phyloP scores from a whole-genome alignment of 2,888 invertebrate genomes.

The Scaptomyza tumidula region DNA sequence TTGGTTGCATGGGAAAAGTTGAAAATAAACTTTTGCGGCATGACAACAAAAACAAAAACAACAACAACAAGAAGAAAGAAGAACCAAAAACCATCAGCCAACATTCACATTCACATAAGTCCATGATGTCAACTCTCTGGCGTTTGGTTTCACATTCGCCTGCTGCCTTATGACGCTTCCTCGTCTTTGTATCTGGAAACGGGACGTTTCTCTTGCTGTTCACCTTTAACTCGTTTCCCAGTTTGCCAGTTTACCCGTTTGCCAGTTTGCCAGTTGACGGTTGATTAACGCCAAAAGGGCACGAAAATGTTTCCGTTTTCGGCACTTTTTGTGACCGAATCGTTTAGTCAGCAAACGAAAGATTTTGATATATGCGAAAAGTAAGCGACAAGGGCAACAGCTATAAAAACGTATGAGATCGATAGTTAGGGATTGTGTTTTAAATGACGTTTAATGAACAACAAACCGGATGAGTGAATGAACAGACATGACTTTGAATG shows the following conservation, averaged over 20 bases:
- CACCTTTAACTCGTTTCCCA: slow-evolving; percentile 31
- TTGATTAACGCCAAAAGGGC: slow-evolving; percentile 74
- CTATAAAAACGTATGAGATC: slow-evolving; percentile 31
- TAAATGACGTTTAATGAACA: slow-evolving; percentile 7
- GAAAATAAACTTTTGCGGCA: slow-evolving; percentile 80
- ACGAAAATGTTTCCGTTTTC: slow-evolving; percentile 59
- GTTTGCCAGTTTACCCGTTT: slow-evolving; percentile 30
- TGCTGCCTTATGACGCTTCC: slow-evolving; percentile 25
- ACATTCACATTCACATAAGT: slow-evolving; percentile 57
- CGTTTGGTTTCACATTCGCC: slow-evolving; percentile 68
- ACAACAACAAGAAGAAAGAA: slow-evolving; percentile 25
- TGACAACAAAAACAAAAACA: slow-evolving; percentile 53
- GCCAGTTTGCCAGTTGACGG: slow-evolving; percentile 31
- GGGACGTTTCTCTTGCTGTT: slow-evolving; percentile 25
- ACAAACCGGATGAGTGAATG: neutral
- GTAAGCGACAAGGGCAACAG: slow-evolving; percentile 20
- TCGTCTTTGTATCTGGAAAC: slow-evolving; percentile 36
- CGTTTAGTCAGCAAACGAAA: slow-evolving; percentile 48
- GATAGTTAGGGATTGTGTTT: slow-evolving; percentile 31
- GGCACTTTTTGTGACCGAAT: slow-evolving; percentile 36
- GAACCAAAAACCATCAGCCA: slow-evolving; percentile 13
- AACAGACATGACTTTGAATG: slow-evolving; percentile 3
- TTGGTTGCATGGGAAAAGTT: slow-evolving; percentile 71
- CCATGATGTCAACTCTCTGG: slow-evolving; percentile 79
- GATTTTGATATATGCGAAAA: slow-evolving; percentile 54